Evolutionary conservation across 2,113 vertebrate species (phyloP), one percentile per base, ranked within the genome.

Genomic region (Diadophis punctatus): DNA sequence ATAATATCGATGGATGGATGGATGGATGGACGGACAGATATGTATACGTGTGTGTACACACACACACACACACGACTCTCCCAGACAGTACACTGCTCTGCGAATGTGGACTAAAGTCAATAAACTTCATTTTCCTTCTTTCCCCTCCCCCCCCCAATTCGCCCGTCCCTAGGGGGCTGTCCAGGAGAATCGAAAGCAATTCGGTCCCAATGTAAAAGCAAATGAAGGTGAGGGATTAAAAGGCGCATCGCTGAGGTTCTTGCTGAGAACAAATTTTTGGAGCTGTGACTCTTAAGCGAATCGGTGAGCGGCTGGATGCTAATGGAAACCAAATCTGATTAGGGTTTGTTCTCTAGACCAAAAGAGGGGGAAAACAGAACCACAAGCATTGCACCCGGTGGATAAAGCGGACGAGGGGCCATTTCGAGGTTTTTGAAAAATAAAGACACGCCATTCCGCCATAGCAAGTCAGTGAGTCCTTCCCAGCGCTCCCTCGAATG

Each of bases 371-470:
- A n/a, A n/a, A n/a, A 68, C 30, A 68, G 23, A 58, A 58, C 8
- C 1, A 3, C 60, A 12, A n/a, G 11, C 60, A n/a, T 63, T 1
- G 27, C 30, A n/a, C 14, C 30, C 0, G 12, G 3, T n/a, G 1
- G 11, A 68, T 0, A 1, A 63, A 16, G 63, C 14, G 14, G 63
- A 74, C 14, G 14, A 74, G 30, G 63, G n/a, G n/a, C 16, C 16
- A 20, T 34, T 39, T 9, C 16, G 16, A 39, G 6, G 7, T 20
- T 80, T 20, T 39, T 2, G 7, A 39, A 9, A 39, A 80, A 80
- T 20, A 39, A 74, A 80, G 34, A 20, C 2, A 1, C 7, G 2
- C n/a, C 14, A 18, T 34, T 30, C 27, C 27, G 11, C 3, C 25
- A 30, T 30, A 60, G 3, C 25, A 60, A 30, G 2, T 4, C 48